phyloP scores from a whole-genome alignment of 2,797 vertebrate genomes.

The Sternotherus odoratus region DNA sequence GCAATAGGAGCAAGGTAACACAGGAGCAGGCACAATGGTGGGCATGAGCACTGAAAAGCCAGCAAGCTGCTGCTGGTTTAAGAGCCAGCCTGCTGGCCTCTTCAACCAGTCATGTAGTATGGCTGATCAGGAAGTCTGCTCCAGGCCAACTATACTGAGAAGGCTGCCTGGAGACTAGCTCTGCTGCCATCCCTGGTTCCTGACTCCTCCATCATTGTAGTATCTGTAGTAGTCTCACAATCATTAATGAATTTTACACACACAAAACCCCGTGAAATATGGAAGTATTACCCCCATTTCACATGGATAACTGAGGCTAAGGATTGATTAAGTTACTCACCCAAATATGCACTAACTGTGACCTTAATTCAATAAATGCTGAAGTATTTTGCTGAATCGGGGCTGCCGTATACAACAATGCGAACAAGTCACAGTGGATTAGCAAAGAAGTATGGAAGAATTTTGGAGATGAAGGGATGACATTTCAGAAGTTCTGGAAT shows the following conservation, averaged over 20 bases:
- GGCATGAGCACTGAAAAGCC: not conserved
- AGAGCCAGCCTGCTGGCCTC: not conserved
- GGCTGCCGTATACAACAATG: not conserved
- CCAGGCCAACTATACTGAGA: not conserved
- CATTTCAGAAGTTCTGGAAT: not conserved
- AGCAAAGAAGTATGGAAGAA: not conserved
- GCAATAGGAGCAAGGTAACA: not conserved
- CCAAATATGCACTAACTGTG: not conserved
- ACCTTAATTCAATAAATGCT: not conserved
- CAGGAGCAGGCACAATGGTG: not conserved
- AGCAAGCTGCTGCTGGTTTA: not conserved
- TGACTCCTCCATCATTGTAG: not conserved
- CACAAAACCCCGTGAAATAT: not conserved
- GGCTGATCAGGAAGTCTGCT: not conserved
- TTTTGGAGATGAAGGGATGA: not conserved
- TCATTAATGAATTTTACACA: not conserved
- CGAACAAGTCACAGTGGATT: not conserved
- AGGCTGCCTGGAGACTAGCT: not conserved
- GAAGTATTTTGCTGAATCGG: not conserved
- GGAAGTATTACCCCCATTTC: not conserved
- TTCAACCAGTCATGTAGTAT: not conserved
- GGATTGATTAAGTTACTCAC: not conserved
- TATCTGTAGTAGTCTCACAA: not conserved
- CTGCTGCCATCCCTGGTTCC: not conserved
- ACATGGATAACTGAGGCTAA: not conserved